Evolutionary conservation across 1,140 invertebrate genomes (phyloP), one percentile per base, ranked within the genome.

Genomic region (Anoplophora glabripennis): DNA sequence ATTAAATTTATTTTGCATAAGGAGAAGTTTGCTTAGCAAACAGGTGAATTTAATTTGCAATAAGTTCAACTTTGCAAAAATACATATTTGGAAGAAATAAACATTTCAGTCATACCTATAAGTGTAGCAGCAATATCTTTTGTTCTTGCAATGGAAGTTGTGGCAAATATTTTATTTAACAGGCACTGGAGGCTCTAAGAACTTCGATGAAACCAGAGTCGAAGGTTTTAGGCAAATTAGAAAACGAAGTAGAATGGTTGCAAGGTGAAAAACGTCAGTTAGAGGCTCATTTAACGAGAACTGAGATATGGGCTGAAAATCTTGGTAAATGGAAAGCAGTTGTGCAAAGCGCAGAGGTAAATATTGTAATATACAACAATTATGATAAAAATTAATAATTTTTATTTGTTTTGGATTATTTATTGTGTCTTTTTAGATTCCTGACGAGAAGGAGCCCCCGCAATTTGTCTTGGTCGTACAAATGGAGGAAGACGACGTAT

Each of bases 231-330:
- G 78, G 82, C 53, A 84, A 89, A 72, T 76, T 96, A 34, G 88
- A 90, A 44, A 87, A 86, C 69, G 92, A 94, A 74, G 86, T 94
- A 53, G 88, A 90, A 65, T 85, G 85, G 73, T 76, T 95, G 36
- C 85, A 89, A 51, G 84, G 83, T 2, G 91, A 94, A 67, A 87
- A 88, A 70, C 76, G 86, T 53, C 83, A 89, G 58, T 72, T 94
- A 10, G 90, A 94, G 72, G 86, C 87, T 1, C 92, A 94, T 77
- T 80, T 94, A 33, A 83, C 85, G n/a, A 81, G 92, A 36, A 94
- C 92, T 0, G 89, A 93, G 77, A 84, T 86, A 45, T 96, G 93
- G 93, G 89, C 87, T 2, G 89, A 93, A 64, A 89, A 94, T 75
- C 79, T 94, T 53, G 92, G 92, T 15, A 82, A 83, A 56, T 96